These are phyloP conservation scores for Grus americana DNA, from an alignment of 2,113 vertebrate genomes.

Conservation along the genomic window DNA sequence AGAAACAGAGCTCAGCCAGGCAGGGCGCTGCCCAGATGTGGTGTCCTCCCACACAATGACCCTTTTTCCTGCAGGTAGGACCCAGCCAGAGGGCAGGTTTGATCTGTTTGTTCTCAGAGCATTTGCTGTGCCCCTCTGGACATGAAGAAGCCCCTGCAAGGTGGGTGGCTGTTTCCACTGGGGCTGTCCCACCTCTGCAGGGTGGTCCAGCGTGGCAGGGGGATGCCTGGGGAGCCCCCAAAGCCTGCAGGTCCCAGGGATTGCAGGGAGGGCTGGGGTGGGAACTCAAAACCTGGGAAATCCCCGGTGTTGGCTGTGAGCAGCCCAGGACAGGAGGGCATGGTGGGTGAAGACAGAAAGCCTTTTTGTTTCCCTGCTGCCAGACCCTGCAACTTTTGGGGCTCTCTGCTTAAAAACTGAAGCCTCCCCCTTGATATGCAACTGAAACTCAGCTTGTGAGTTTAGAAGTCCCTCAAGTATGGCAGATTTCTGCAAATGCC, in stretches of 20 bases:
- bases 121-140: background rate
- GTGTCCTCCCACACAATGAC: too few relatives aligned
- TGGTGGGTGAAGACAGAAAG: fast-evolving
- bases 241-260: background rate
- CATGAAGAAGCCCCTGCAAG: background rate
- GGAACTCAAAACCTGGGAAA: fast-evolving
- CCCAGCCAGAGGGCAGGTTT: fast-evolving
- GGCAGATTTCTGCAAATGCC: background rate
- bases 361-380: background rate
- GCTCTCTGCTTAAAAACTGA: background rate
- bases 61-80: background rate
- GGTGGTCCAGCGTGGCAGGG: background rate
- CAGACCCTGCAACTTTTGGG: background rate
- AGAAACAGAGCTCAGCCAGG: background rate
- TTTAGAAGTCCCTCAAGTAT: background rate
- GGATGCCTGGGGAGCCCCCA: background rate
- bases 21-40: background rate
- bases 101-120: background rate
- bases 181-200: background rate
- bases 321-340: background rate
- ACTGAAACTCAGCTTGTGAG: background rate
- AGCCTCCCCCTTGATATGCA: background rate
- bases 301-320: background rate
- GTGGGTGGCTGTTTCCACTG: background rate
- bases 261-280: background rate